Conservation (phyloP, 2,888 invertebrate species). For the Rosalia funebris region DNA sequence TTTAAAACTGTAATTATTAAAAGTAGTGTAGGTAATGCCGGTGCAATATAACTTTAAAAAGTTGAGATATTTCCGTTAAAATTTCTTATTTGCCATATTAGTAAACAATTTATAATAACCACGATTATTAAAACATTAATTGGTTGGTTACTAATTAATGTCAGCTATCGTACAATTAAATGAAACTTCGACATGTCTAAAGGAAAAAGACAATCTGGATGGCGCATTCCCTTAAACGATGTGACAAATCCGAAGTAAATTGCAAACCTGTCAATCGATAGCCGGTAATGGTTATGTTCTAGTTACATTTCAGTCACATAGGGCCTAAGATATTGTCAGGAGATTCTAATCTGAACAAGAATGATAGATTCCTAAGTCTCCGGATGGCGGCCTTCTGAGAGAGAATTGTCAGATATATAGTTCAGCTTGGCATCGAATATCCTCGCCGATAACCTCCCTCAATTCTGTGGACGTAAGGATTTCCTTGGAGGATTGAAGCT, state of each 20-base stretch:
- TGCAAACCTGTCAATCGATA: conserved; percentile 28
- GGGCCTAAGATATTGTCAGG: conserved; percentile 26
- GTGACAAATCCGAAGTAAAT: conserved; percentile 28
- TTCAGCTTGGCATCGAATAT: conserved; percentile 21
- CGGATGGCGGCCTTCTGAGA: conserved; percentile 17
- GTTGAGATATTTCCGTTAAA: too few relatives aligned
- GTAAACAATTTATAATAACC: too few relatives aligned
- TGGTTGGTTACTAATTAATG: too few relatives aligned
- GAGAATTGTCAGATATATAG: conserved; percentile 24
- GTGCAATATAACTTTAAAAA: too few relatives aligned
- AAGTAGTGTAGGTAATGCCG: too few relatives aligned
- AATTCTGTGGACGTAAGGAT: conserved; percentile 4
- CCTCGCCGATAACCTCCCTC: conserved; percentile 12
- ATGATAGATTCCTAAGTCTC: conserved; percentile 32
- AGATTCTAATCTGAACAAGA: conserved; percentile 33
- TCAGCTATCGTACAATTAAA: too few relatives aligned
- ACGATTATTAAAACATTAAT: too few relatives aligned
- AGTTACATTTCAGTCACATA: conserved; percentile 20
- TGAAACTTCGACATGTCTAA: too few relatives aligned
- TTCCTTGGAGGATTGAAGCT: conserved; percentile 16
- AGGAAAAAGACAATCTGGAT: too few relatives aligned
- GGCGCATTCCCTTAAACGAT: too few relatives aligned
- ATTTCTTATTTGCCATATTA: too few relatives aligned
- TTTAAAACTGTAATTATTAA: too few relatives aligned
- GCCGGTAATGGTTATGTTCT: conserved; percentile 7